A percentile compares a stretch with the other conserved stretches of the same genome.
phyloP scores from a whole-genome alignment of 2,113 vertebrate genomes.

The Solea solea region DNA sequence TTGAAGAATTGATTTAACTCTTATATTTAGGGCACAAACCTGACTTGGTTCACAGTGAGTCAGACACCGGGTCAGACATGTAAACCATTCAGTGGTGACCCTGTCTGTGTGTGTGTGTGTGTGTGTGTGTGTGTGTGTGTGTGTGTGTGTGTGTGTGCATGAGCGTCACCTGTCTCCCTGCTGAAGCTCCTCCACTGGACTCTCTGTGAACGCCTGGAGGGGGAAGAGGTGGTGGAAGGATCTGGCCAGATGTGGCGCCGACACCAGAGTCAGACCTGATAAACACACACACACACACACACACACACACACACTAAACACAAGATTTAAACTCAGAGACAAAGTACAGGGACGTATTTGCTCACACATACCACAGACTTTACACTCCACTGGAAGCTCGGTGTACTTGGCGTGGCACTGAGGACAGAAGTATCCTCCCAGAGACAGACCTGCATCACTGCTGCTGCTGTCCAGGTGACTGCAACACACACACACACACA shows the following conservation, averaged over 20 bases:
- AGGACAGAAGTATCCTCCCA: constrained; percentile 96
- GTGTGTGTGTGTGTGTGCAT: background rate
- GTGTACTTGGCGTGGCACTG: constrained; percentile 95
- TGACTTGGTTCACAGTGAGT: too few relatives aligned
- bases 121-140: background rate
- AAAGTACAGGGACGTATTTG: background rate
- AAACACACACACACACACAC: constrained; percentile 14
- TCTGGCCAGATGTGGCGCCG: constrained; percentile 94
- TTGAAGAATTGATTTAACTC: too few relatives aligned
- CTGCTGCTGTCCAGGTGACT: constrained; percentile 91
- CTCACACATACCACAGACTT: constrained; percentile 90
- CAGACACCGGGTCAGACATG: too few relatives aligned
- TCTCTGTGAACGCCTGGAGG: constrained; percentile 89
- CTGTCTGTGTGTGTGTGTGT: background rate
- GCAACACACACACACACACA: background rate
- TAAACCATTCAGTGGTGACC: too few relatives aligned
- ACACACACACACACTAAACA: constrained; percentile 1
- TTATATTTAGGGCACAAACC: too few relatives aligned
- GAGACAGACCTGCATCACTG: constrained; percentile 83
- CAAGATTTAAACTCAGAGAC: background rate
- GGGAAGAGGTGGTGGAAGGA: constrained; percentile 99
- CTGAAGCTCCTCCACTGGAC: constrained; percentile 77
- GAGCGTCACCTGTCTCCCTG: constrained; percentile 83
- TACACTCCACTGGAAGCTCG: constrained; percentile 97
- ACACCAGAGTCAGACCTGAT: constrained; percentile 93